Base-by-base conservation (phyloP, 1,140 invertebrate genomes). In the Halesus radiatus region DNA sequence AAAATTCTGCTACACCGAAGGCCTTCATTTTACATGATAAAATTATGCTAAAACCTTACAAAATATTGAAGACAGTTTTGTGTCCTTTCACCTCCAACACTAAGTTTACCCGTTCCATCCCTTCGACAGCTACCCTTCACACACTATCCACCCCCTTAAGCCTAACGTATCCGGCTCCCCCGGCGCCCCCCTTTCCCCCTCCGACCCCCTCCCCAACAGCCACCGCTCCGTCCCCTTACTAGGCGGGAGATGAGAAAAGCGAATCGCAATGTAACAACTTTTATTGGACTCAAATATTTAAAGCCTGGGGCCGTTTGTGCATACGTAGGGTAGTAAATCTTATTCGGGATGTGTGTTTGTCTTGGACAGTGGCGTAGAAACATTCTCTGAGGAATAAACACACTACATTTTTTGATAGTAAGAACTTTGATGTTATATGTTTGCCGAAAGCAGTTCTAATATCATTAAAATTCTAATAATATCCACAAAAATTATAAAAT, bases 281-380 rank as follows among this genome's bases (percentile, higher is more conserved):
- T 83, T 83, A 83, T 83, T 83, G 82, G 80, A 83, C 82, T 81
- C 82, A 83, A 83, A 83, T 83, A 83, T 83, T 83, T 83, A 81
- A 83, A 83, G 82, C 82, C 82, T 56, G 76, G 66, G 79, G 79
- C 79, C 77, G 80, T 81, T 81, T 83, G 82, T 83, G 82, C 82
- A 83, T 83, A 83, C 79, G 82, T 83, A 83, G 81, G 81, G 80
- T 83, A 83, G 76, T 83, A 83, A 83, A 83, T 83, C 81, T 83
- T 80, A 83, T 83, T 83, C 76, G 75, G 76, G 79, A 80, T 82
- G 79, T 80, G 81, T 83, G 72, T 79, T 83, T 80, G 80, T 73
- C 76, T 68, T 15, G 54, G 8, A 3, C 81, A 83, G 73, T 73
- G 81, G 79, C 79, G 79, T 50, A 54, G 22, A 18, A 45, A 45